Evolutionary conservation across 2,113 vertebrate species (phyloP).

Genomic region (Lamprologus lemairii): DNA sequence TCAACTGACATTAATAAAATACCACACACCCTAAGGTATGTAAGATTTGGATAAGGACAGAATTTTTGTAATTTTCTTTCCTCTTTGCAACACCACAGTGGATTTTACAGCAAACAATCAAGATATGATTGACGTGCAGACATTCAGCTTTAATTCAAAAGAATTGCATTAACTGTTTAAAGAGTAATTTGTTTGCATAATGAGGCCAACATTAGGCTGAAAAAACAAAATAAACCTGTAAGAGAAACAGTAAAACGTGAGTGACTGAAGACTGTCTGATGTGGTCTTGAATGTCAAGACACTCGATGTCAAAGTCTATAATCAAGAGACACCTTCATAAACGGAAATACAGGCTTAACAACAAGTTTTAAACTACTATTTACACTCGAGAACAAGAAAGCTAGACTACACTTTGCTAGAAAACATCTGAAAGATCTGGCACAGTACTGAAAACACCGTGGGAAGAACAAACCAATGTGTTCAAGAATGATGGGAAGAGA

Average conservation of each 20-base stretch:
- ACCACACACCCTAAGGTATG: background rate
- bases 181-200: background rate
- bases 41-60: background rate
- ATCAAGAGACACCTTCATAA: background rate
- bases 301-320: background rate
- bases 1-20: background rate
- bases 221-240: background rate
- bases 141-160: background rate
- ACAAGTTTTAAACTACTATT: background rate
- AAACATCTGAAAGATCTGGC: background rate
- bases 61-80: rapidly evolving
- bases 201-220: background rate
- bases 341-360: background rate
- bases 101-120: background rate
- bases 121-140: background rate
- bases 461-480: background rate
- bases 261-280: background rate
- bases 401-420: background rate
- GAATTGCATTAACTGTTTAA: background rate
- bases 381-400: background rate
- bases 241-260: background rate
- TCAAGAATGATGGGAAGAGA: background rate
- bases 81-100: background rate
- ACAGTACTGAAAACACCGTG: rapidly evolving
- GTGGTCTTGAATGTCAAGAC: background rate